Evolutionary conservation across 2,797 vertebrate genomes (phyloP).

Genomic region (Stomatorhinus walkeri): DNA sequence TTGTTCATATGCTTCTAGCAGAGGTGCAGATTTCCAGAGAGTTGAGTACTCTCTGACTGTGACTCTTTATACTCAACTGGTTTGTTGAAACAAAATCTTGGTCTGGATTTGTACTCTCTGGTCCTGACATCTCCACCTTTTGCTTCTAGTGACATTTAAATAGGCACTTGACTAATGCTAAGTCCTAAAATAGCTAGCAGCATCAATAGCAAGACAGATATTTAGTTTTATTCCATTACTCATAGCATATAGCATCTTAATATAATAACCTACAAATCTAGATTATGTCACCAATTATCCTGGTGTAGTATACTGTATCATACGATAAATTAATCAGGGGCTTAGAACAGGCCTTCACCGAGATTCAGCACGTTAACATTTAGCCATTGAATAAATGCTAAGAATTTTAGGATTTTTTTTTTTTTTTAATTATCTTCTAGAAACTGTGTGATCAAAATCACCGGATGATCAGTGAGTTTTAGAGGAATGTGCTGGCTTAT

Average conservation of each 20-base stretch:
- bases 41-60: background rate
- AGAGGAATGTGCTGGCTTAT: background rate
- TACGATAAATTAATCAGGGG: background rate
- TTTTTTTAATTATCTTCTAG: background rate
- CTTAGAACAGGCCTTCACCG: background rate
- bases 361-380: background rate
- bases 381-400: background rate
- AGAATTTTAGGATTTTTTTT: background rate
- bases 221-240: background rate
- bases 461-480: background rate
- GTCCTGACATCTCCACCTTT: background rate
- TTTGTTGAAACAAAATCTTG: background rate
- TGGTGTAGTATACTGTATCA: background rate
- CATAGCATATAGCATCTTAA: background rate
- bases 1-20: background rate
- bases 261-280: background rate
- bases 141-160: background rate
- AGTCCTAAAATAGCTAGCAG: background rate
- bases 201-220: background rate
- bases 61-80: background rate
- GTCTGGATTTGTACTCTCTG: background rate
- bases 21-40: background rate
- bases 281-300: background rate
- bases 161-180: background rate
- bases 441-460: background rate